Conservation (phyloP, 1,140 invertebrate species). For the Archivesica marissinica region DNA sequence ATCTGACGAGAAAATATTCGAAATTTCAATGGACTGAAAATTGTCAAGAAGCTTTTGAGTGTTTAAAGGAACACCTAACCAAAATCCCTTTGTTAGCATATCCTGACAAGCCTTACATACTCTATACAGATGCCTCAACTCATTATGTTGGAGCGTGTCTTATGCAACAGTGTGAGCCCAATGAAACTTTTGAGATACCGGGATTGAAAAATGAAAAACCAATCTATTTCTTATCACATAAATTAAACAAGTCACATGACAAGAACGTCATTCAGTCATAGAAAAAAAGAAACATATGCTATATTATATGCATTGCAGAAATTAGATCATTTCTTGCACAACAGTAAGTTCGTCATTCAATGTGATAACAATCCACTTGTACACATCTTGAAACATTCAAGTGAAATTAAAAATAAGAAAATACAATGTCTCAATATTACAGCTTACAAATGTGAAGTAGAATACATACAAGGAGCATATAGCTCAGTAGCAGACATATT, state of each 20-base stretch:
- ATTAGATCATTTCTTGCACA: too few species aligned
- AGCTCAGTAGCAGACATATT: too few species aligned
- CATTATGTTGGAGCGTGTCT: slow-evolving; percentile 20
- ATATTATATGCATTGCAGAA: slow-evolving; percentile 74
- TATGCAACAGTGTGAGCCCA: slow-evolving; percentile 5
- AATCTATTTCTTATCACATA: slow-evolving; percentile 68
- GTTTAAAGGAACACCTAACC: slow-evolving; percentile 30
- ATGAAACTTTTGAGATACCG: neutral
- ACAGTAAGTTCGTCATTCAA: too few species aligned
- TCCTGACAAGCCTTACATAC: slow-evolving; percentile 43
- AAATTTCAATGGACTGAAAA: slow-evolving; percentile 49
- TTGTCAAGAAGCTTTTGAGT: slow-evolving; percentile 53
- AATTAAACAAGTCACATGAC: slow-evolving; percentile 65
- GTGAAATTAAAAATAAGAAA: too few species aligned
- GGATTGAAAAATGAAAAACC: slow-evolving; percentile 63
- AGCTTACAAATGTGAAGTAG: too few species aligned
- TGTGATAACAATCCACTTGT: too few species aligned
- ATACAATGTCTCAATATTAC: too few species aligned
- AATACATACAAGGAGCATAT: too few species aligned
- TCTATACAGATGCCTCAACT: slow-evolving; percentile 48
- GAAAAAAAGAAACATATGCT: slow-evolving; percentile 70
- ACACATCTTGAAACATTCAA: too few species aligned
- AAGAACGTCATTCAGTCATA: slow-evolving; percentile 57
- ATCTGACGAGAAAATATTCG: slow-evolving; percentile 50
- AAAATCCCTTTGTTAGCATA: slow-evolving; percentile 29